Evolutionary conservation across 2,888 invertebrate species (phyloP).

Genomic region (Himalopsyche japonica): DNA sequence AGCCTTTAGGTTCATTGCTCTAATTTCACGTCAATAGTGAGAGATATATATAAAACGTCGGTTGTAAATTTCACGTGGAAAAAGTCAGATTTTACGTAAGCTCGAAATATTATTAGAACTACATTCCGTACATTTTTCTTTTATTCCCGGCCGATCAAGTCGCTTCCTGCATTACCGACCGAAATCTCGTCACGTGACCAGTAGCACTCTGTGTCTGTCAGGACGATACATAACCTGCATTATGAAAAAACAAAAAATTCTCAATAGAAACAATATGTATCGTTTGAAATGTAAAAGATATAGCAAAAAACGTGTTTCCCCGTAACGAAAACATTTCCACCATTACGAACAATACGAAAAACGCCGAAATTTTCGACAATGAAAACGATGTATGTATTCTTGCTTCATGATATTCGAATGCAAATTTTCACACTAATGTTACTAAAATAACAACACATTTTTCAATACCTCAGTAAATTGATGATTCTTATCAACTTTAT

Average conservation of each 20-base stretch:
- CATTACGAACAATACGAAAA: conserved; percentile 29
- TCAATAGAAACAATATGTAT: conserved; percentile 21
- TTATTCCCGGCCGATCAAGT: conserved; percentile 44
- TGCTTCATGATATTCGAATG: not conserved
- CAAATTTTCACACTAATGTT: not conserved
- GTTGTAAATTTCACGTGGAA: not conserved
- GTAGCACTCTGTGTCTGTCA: conserved; percentile 18
- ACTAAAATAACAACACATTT: not conserved
- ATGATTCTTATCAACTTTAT: not conserved
- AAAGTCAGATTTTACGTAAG: conserved; percentile 23
- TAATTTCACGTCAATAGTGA: not conserved
- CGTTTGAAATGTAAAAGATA: conserved; percentile 19
- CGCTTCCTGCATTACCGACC: conserved; percentile 46
- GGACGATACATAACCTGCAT: conserved; percentile 24
- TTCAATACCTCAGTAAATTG: not conserved
- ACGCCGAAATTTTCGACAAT: conserved; percentile 25
- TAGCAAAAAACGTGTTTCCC: conserved; percentile 14
- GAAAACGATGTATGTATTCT: conserved; percentile 30
- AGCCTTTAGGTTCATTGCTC: not conserved
- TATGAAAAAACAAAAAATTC: conserved; percentile 28
- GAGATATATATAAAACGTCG: not conserved
- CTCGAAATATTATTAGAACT: conserved; percentile 36
- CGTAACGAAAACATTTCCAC: conserved; percentile 27
- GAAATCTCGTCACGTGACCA: conserved; percentile 30
- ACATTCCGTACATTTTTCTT: conserved; percentile 12